These are phyloP conservation scores for Grallaria varia DNA, from an alignment of 2,113 vertebrate species.

Conservation along the genomic window DNA sequence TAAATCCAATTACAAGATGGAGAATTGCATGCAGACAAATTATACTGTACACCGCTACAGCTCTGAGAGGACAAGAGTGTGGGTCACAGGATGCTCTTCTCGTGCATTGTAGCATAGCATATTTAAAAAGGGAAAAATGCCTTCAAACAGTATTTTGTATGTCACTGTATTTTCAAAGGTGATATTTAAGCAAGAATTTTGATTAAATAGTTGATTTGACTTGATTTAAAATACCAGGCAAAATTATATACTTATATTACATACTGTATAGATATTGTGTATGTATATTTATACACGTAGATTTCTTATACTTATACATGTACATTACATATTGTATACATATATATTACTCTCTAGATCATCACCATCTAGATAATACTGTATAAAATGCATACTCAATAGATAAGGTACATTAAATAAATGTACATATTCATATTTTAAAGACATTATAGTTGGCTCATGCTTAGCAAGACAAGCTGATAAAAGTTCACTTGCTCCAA, in stretches of 20 bases:
- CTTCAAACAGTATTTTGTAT: not conserved
- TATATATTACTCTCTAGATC: not conserved
- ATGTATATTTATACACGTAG: not conserved
- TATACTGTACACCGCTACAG: not conserved
- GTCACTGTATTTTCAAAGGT: not conserved
- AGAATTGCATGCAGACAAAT: not conserved
- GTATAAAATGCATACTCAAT: not conserved
- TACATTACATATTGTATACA: not conserved
- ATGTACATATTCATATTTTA: not conserved
- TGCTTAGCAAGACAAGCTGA: not conserved
- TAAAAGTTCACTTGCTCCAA: not conserved
- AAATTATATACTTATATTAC: not conserved
- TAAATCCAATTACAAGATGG: not conserved
- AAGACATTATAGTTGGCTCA: not conserved
- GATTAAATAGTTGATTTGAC: not conserved
- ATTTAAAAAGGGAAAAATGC: not conserved
- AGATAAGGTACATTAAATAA: not conserved
- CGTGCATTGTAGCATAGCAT: not conserved
- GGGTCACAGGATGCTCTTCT: fast-evolving
- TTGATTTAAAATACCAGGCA: not conserved
- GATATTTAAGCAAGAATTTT: not conserved
- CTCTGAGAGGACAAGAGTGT: not conserved
- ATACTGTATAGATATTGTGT: not conserved
- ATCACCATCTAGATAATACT: not conserved
- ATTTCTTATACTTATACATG: not conserved